Base-by-base conservation (phyloP, 2,888 invertebrate genomes). In the Drosophila niveifrons region DNA sequence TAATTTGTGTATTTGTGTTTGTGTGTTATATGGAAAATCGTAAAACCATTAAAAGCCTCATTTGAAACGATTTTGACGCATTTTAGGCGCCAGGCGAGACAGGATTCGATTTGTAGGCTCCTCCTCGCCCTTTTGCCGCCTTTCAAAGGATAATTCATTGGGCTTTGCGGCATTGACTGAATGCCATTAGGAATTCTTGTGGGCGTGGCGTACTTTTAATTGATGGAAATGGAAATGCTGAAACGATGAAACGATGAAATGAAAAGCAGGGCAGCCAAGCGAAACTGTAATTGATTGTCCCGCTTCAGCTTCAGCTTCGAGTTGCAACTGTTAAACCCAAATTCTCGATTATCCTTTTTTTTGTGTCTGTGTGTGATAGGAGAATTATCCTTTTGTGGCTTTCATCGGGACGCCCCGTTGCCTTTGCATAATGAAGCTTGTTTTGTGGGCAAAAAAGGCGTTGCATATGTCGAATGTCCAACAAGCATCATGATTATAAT, bases 21-120 rank as follows among this genome's bases (percentile, higher is more conserved):
- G 50, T 36, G 36, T 36, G 11, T 46, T 75, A 70, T 66, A 68
- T 59, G 52, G 66, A 57, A 70, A 84, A 82, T 89, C 76, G 88
- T 76, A 74, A 82, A 80, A 71, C 83, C 83, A 84, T 89, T 85
- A 82, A 85, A 88, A 85, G 84, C 86, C 86, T 85, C 88, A 84
- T 84, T 84, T 85, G 67, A 69, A 79, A 62, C 70, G 90, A 88
- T 88, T 84, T 88, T 72, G 86, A 82, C 77, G 86, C 88, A 66
- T 72, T 73, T 73, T 52, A 51, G 29, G 36, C n/a, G 18, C 39
- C 58, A 36, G 53, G 10, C 44, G 36, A 43, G 18, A 18, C 34
- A n/a, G 18, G 15, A 41, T 41, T 41, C 39, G 39, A 41, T 41
- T 41, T 41, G 36, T 39, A 39, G 36, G 36, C 13, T 10, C 6